These are phyloP conservation scores for Nicator chloris DNA, from an alignment of 2,113 vertebrate genomes.

Conservation along the genomic window DNA sequence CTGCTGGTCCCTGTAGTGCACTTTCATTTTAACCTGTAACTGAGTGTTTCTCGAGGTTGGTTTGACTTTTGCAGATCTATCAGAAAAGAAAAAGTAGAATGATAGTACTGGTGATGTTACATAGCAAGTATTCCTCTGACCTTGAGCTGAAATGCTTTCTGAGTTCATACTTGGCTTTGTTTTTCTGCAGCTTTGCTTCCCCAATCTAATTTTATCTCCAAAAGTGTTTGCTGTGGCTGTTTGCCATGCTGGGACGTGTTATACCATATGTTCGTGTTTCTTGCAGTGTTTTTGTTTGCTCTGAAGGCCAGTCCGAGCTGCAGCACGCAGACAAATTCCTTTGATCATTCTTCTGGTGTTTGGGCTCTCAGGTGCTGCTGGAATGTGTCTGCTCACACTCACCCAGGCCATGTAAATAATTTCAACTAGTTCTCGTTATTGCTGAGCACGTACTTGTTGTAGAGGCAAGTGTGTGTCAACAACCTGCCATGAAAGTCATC, in stretches of 20 bases:
- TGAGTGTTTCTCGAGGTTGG: neutral
- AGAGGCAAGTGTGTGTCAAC: neutral
- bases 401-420: neutral
- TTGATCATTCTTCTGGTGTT: slow-evolving; percentile 10
- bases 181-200: slow-evolving; percentile 31
- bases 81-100: neutral
- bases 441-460: neutral
- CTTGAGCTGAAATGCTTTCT: slow-evolving; percentile 38
- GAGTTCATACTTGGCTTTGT: slow-evolving; percentile 31
- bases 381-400: slow-evolving; percentile 20
- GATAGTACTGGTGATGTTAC: neutral
- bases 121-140: neutral
- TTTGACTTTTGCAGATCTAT: neutral
- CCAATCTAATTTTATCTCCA: slow-evolving; percentile 39
- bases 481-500: slow-evolving; percentile 11
- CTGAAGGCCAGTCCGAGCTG: neutral
- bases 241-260: slow-evolving; percentile 34
- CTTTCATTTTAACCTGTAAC: neutral
- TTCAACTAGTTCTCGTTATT: neutral
- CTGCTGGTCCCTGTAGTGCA: neutral
- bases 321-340: neutral
- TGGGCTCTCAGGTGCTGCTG: slow-evolving; percentile 8
- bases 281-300: slow-evolving; percentile 30
- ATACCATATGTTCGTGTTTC: slow-evolving; percentile 30
- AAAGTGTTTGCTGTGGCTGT: slow-evolving; percentile 42